Percentiles rank a stretch among this genome's conserved stretches.
Evolutionary conservation across 2,113 vertebrate species (phyloP).

Genomic region (human): GRCh38 chr17:13132501-13133000

Average conservation of each 20-base stretch:
- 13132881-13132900: neutral
- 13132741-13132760: neutral
- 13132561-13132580: neutral
- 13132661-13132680: neutral
- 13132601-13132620: neutral
- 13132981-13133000: neutral
- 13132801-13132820: accelerated
- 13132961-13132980: neutral
- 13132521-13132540: neutral
- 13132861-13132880: too few relatives aligned
- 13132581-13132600: neutral
- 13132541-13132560: too few relatives aligned
- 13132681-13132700: neutral
- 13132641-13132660: neutral
- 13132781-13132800: neutral
- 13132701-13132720: neutral
- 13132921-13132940: neutral
- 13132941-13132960: neutral
- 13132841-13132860: neutral
- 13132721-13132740: neutral
- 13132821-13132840: neutral
- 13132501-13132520: neutral
- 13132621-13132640: neutral
- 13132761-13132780: neutral
- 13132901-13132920: neutral